Percentiles rank a stretch among this genome's conserved stretches.
Conservation (phyloP, 2,113 vertebrate species). For the Antennarius striatus region DNA sequence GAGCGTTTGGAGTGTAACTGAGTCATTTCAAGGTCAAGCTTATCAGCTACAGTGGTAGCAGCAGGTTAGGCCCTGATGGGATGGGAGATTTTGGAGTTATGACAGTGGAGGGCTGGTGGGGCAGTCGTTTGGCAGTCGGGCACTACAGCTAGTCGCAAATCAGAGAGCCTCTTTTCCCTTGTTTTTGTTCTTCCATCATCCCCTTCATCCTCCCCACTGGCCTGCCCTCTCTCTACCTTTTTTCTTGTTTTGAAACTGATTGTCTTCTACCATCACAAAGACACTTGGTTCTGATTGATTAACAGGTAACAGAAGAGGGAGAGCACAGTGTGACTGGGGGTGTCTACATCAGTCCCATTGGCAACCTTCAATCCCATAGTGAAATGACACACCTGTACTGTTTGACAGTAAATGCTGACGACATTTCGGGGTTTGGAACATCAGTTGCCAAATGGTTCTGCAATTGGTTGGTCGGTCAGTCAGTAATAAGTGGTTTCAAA, state of each 20-base stretch:
- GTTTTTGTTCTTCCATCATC: constrained; percentile 55
- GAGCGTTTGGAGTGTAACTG: not conserved
- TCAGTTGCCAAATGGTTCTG: constrained; percentile 59
- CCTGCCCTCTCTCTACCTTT: constrained; percentile 79
- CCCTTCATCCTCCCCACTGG: constrained; percentile 71
- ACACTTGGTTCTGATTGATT: constrained; percentile 87
- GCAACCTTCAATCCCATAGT: constrained; percentile 54
- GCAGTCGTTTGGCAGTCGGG: constrained; percentile 57
- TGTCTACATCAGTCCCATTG: constrained; percentile 69
- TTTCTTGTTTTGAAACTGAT: constrained; percentile 84
- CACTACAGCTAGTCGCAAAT: constrained; percentile 55
- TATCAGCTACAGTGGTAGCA: not conserved
- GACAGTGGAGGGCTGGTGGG: constrained; percentile 3
- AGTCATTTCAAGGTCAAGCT: not conserved
- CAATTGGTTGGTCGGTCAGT: constrained; percentile 66
- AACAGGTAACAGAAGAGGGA: constrained; percentile 85
- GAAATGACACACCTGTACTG: constrained; percentile 69
- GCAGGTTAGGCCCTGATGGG: constrained; percentile 10
- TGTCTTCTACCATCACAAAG: constrained; percentile 88
- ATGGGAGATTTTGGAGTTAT: constrained; percentile 2
- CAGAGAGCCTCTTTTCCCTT: constrained; percentile 77
- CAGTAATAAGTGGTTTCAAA: constrained; percentile 69
- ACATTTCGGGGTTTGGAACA: constrained; percentile 58
- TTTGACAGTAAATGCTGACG: constrained; percentile 78
- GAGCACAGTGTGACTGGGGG: constrained; percentile 83